A percentile compares a stretch with the other conserved stretches of the same genome.
Conservation (phyloP, 2,797 vertebrate genomes). For the Remorina albescens region DNA sequence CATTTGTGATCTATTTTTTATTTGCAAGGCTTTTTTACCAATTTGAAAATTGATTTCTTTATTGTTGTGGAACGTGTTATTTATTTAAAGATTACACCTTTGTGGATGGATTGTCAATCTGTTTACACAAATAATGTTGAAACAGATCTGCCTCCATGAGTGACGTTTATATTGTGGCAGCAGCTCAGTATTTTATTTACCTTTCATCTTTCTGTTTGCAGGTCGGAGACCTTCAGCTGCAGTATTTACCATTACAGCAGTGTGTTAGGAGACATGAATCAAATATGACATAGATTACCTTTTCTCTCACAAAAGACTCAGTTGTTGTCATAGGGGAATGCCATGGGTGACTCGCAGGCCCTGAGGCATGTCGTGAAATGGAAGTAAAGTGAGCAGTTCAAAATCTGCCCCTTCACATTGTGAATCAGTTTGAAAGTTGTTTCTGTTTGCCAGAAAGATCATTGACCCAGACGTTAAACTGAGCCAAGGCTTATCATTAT, state of each 20-base stretch:
- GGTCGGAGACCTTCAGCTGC: neutral
- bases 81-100: too few species aligned
- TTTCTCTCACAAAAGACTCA: neutral
- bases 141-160: too few species aligned
- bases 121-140: too few species aligned
- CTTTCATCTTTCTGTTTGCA: conserved; percentile 21
- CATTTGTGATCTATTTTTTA: too few species aligned
- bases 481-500: conserved; percentile 4
- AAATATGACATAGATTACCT: conserved; percentile 15
- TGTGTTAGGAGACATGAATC: neutral
- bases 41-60: too few species aligned
- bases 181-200: conserved; percentile 30
- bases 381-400: conserved; percentile 7
- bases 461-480: conserved; percentile 12
- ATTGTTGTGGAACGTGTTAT: too few species aligned
- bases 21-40: too few species aligned
- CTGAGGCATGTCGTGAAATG: conserved; percentile 3
- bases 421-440: conserved; percentile 9
- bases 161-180: conserved; percentile 15
- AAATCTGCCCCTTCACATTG: conserved; percentile 12
- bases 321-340: conserved; percentile 25
- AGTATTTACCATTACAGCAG: neutral
- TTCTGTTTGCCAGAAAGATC: conserved; percentile 27
- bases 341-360: conserved; percentile 22
- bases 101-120: too few species aligned